A percentile compares a stretch with the other conserved stretches of the same genome.
These are phyloP conservation scores for Hydraecia micacea DNA, from an alignment of 2,888 invertebrate genomes.

Conservation along the genomic window DNA sequence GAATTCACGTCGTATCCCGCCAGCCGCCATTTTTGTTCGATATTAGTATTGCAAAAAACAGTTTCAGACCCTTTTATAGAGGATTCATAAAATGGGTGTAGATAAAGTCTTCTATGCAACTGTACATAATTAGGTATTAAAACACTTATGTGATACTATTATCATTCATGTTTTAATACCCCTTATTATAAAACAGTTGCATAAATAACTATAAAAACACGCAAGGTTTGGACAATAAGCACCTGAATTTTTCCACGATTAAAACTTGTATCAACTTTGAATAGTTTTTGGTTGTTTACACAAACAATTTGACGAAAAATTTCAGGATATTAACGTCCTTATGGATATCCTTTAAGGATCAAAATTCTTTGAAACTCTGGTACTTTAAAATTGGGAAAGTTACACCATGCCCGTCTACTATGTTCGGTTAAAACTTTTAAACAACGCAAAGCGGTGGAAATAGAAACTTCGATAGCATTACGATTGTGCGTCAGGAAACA, in stretches of 20 bases:
- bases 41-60: too few species aligned
- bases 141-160: too few species aligned
- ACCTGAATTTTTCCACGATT: not conserved
- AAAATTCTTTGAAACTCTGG: slow-evolving; percentile 8
- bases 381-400: slow-evolving; percentile 38
- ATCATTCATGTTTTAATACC: too few species aligned
- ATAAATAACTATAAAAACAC: slow-evolving; percentile 2
- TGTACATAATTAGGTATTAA: too few species aligned
- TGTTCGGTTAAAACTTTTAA: slow-evolving; percentile 51
- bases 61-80: too few species aligned
- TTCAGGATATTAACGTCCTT: not conserved
- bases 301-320: not conserved
- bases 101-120: too few species aligned
- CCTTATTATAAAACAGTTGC: too few species aligned
- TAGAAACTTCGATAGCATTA: slow-evolving; percentile 30
- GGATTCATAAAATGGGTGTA: too few species aligned
- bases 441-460: slow-evolving; percentile 16
- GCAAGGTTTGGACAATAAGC: not conserved
- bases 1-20: too few species aligned
- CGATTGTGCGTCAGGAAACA: slow-evolving; percentile 54
- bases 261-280: not conserved
- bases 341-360: not conserved
- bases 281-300: not conserved
- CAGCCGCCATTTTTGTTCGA: not conserved
- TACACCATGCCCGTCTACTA: slow-evolving; percentile 18